These are phyloP conservation scores for Coreoperca whiteheadi DNA, from an alignment of 2,113 vertebrate genomes.

Conservation along the genomic window DNA sequence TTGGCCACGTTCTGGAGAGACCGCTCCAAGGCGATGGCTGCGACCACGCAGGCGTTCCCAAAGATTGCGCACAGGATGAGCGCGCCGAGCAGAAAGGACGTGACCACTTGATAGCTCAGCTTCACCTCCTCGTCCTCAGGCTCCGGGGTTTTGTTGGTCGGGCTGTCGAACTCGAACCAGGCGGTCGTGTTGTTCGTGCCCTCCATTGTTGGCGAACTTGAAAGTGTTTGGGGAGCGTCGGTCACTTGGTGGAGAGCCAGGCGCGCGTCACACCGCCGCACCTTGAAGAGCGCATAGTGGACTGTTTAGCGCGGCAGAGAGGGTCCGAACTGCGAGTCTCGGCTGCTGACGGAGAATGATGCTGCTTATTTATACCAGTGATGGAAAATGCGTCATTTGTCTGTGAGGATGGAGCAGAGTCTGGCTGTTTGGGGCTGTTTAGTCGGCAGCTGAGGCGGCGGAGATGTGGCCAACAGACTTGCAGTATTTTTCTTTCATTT, in stretches of 20 bases:
- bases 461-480: neutral
- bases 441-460: constrained; percentile 3
- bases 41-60: constrained; percentile 97
- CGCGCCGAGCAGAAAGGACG: constrained; percentile 89
- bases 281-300: constrained; percentile 57
- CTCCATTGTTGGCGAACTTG: constrained; percentile 82
- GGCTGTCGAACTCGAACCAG: constrained; percentile 69
- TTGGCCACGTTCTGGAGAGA: constrained; percentile 96
- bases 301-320: constrained; percentile 7
- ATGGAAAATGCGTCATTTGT: constrained; percentile 82
- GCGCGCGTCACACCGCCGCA: constrained; percentile 38
- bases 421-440: neutral
- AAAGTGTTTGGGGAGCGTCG: constrained; percentile 15
- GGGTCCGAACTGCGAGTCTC: constrained; percentile 47
- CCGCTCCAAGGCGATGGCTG: constrained; percentile 94
- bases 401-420: constrained; percentile 63
- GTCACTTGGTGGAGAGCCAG: constrained; percentile 41
- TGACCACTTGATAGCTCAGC: constrained; percentile 92
- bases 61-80: constrained; percentile 94
- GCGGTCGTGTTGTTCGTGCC: constrained; percentile 85
- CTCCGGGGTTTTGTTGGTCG: constrained; percentile 60
- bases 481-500: too few relatives aligned
- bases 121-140: constrained; percentile 82
- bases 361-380: constrained; percentile 79
- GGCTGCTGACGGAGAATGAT: constrained; percentile 68